Evolutionary conservation across 2,888 invertebrate genomes (phyloP).

Genomic region (Drosophila engyochracea): DNA sequence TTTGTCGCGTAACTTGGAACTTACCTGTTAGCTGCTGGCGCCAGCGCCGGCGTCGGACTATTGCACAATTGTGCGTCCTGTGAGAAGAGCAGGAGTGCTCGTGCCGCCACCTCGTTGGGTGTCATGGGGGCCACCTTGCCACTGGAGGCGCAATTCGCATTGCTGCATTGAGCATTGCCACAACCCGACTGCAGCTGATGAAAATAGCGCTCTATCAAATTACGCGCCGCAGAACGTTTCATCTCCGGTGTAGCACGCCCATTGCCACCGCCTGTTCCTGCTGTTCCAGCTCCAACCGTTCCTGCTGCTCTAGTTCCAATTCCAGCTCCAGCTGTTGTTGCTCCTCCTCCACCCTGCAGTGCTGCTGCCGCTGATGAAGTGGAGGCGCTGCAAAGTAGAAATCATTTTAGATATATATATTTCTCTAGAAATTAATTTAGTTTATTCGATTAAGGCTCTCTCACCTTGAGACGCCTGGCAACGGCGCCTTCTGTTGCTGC

Average conservation of each 20-base stretch:
- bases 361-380: conserved; percentile 58
- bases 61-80: conserved; percentile 94
- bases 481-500: conserved; percentile 53
- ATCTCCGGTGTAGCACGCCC: conserved; percentile 86
- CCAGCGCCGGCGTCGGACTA: conserved; percentile 72
- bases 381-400: conserved; percentile 47
- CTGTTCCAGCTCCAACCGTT: not conserved
- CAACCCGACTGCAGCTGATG: conserved; percentile 97
- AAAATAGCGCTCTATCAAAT: conserved; percentile 96
- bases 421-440: not conserved
- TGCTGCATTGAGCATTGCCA: conserved; percentile 94
- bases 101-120: conserved; percentile 95
- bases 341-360: conserved; percentile 23
- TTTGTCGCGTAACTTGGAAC: not conserved
- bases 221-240: conserved; percentile 92
- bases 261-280: conserved; percentile 5
- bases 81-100: conserved; percentile 94
- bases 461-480: conserved; percentile 44
- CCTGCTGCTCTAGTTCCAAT: not conserved
- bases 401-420: not conserved
- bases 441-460: not conserved
- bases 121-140: conserved; percentile 92
- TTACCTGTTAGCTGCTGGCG: conserved; percentile 23
- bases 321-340: not conserved
- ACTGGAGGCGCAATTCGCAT: conserved; percentile 95